Base-by-base conservation (phyloP, 23 tunicate species). In the Trididemnum miniatum region DNA sequence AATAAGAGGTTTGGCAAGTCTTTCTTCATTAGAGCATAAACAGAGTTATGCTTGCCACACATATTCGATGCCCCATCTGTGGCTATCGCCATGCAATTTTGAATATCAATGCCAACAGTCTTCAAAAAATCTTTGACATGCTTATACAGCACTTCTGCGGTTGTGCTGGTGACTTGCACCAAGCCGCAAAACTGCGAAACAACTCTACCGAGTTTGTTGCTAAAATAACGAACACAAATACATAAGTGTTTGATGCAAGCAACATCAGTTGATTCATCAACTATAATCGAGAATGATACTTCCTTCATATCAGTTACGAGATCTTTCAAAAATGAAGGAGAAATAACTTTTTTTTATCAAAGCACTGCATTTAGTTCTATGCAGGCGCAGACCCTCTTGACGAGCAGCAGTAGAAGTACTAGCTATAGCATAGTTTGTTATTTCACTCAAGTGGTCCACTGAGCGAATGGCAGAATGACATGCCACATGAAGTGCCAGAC, bases 61-160 rank as follows among this genome's bases (percentile, higher is more conserved):
- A 69, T 5, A 69, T 69, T 69, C 5, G 75, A 15, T 5, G 75
- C 75, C 22, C 75, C 75, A 69, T 69, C 75, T 5, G 75, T 69
- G 7, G 37, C 75, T n/a, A 69, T 5, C 4, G 75, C 75, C 28
- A 69, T 12, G 5, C 26, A 62, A 3, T 62, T 22, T 24, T 62
- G 15, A 26, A 12, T 12, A 62, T 62, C 29, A 4, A 69, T 30
- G 9, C 39, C 25, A 34, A 5, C 22, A 5, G 12, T 31, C 22
- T 33, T 4, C 7, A 69, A 69, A 69, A 69, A 69, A 7, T 5
- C 7, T 69, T 69, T 31, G 39, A 69, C 2, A 31, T 15, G 12
- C 20, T 69, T 18, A 31, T 69, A 69, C 37, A 69, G 4, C 7
- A 24, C 22, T 34, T 69, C 38, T 31, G 37, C 75, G 9, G 75